Evolutionary conservation across 2,888 invertebrate genomes (phyloP).

Genomic region (Lepidocyrtinus sp.): DNA sequence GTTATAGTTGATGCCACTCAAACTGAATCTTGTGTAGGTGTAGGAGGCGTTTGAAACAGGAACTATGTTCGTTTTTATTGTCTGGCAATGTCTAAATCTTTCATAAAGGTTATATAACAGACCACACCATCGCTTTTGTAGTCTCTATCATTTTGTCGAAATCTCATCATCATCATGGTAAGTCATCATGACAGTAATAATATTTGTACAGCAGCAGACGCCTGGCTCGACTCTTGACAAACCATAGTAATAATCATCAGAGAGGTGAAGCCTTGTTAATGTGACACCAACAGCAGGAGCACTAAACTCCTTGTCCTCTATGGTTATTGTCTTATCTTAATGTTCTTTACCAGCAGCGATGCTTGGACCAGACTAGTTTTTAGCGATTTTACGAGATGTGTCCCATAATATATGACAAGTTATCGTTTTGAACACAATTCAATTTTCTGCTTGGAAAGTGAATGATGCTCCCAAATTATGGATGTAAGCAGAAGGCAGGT

Average conservation of each 20-base stretch:
- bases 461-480: not conserved
- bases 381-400: conserved; percentile 40
- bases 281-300: not conserved
- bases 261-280: not conserved
- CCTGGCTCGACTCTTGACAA: not conserved
- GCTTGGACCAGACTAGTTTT: not conserved
- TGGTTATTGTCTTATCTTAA: conserved; percentile 5
- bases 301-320: not conserved
- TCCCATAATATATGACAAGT: conserved; percentile 46
- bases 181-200: conserved; percentile 33
- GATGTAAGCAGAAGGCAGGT: not conserved
- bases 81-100: not conserved
- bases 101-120: not conserved
- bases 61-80: not conserved
- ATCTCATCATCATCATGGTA: not conserved
- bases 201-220: conserved; percentile 32
- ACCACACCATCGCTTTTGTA: not conserved
- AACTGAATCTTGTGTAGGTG: not conserved
- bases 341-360: not conserved
- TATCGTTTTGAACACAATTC: not conserved
- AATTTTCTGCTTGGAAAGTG: not conserved
- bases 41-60: not conserved
- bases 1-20: not conserved
- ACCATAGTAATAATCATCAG: not conserved
- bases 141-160: no score